Evolutionary conservation across 2,797 vertebrate species (phyloP), one percentile per base, ranked within the genome.

Genomic region (Liparis tanakae): DNA sequence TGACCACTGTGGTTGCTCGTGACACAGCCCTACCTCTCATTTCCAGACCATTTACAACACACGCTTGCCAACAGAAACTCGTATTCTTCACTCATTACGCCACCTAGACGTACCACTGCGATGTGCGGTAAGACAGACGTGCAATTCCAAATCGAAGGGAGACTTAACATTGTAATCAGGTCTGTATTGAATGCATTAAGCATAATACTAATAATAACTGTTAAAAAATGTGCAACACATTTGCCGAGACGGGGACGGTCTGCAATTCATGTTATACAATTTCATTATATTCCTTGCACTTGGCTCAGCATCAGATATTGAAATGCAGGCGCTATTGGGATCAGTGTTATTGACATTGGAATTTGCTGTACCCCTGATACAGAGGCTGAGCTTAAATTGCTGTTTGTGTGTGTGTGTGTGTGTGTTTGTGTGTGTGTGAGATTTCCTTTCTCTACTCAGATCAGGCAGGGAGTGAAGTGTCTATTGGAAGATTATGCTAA

Each of bases 321-420:
- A 91, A 90, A 93, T 88, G 83, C 87, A 88, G 88, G 86, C 89
- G 71, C 83, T 80, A 82, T 78, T 83, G 90, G 89, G 89, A 93
- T 92, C 89, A 87, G 84, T 75, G 80, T 85, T 92, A 89, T 92
- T 92, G 90, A 92, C 88, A 89, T 81, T 86, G 81, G 87, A 89
- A 89, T 90, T 86, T 82, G 79, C 84, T 82, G 86, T 86, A 85
- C 73, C 80, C 84, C 80, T 66, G 83, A 88, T 85, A 84, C 86
- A 79, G 79, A 83, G 39, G 73, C 81, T 84, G 70, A 80, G 78
- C 85, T 85, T 78, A 85, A 87, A 92, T 89, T 90, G 25, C 25
- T 30, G 25, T 30, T 84, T 83, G 67, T 76, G 65, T 78, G 48
- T 65, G 39, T 36, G 51, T 73, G 25, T 72, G 66, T 53, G 48